Conservation (phyloP, 35 echinoderm and acorn worm genomes). For the Ptychodera flava region DNA sequence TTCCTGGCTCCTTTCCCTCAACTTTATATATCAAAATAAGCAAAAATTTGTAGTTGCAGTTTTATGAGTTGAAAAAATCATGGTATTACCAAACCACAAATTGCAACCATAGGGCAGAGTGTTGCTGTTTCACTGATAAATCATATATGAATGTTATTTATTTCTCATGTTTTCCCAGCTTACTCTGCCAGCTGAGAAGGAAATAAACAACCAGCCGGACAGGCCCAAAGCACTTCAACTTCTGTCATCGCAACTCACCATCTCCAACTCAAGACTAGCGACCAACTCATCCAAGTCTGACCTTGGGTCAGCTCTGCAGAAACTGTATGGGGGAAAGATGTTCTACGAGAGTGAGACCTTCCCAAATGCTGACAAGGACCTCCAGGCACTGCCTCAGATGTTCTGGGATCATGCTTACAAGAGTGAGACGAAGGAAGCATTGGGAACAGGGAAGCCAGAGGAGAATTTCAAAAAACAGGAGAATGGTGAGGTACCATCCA, state of each 20-base stretch:
- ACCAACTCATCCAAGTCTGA: conserved; percentile 64
- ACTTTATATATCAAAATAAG: conserved; percentile 6
- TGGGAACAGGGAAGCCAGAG: background rate
- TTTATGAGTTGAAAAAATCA: background rate
- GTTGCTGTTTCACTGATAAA: background rate
- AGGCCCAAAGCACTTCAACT: conserved; percentile 71
- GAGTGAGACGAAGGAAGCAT: background rate
- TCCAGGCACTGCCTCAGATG: conserved; percentile 44
- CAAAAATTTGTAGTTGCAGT: background rate
- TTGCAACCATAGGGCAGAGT: background rate
- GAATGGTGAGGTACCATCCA: background rate
- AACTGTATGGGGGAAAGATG: conserved; percentile 51
- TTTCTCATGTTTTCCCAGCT: conserved; percentile 42
- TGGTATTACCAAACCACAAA: background rate
- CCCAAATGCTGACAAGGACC: conserved; percentile 34
- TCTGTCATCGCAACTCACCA: conserved; percentile 74
- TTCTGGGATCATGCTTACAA: conserved; percentile 84
- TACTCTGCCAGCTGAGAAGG: conserved; percentile 52
- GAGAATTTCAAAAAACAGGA: background rate
- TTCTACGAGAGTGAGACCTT: conserved; percentile 39
- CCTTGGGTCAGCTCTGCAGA: conserved; percentile 73
- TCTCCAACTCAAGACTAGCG: conserved; percentile 81
- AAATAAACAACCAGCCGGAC: conserved; percentile 68
- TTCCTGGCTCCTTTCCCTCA: background rate
- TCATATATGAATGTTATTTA: background rate